Evolutionary conservation across 2,888 invertebrate genomes (phyloP), one percentile per base, ranked within the genome.

Genomic region (Orthonychiurus folsomi): DNA sequence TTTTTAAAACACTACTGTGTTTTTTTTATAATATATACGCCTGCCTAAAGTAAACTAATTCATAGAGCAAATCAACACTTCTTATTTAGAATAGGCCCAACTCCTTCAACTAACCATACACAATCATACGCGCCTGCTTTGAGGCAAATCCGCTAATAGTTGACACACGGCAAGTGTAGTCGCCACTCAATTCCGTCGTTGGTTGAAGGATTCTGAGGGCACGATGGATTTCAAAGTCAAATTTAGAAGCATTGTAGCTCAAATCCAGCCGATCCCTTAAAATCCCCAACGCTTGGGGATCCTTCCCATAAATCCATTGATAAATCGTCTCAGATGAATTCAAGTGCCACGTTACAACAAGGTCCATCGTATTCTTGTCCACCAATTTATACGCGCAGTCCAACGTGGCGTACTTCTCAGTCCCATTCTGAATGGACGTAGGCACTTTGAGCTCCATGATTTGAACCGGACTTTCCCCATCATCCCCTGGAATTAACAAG

Each of bases 61-160:
- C 15, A 12, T 47, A 47, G 15, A 47, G 15, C 9, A 47, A 12
- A 47, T 12, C 9, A 47, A 52, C 5, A n/a, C 52, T 52, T 52
- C n/a, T 23, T 12, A n/a, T 52, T 20, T 12, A 52, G 20, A n/a
- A n/a, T 52, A 9, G 21, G 52, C 52, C 5, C 5, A 20, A 23
- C n/a, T n/a, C 52, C 52, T 52, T 52, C 52, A 24, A 55, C 26
- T 57, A 28, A 57, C 57, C 12, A 28, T 57, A 57, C 9, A 57
- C 57, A 20, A 47, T 57, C 37, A 57, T 21, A 3, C 12, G 3
- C 23, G 26, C 23, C 12, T 20, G 21, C 23, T 57, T 26, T 12
- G 48, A 20, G 9, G 59, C 59, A 24, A 21, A 23, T 2, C 50
- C 59, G n/a, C 24, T 5, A 23, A 59, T 3, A 3, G 59, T 59